Evolutionary conservation across 2,113 vertebrate species (phyloP).

Genomic region (Himantopus leucocephalus): DNA sequence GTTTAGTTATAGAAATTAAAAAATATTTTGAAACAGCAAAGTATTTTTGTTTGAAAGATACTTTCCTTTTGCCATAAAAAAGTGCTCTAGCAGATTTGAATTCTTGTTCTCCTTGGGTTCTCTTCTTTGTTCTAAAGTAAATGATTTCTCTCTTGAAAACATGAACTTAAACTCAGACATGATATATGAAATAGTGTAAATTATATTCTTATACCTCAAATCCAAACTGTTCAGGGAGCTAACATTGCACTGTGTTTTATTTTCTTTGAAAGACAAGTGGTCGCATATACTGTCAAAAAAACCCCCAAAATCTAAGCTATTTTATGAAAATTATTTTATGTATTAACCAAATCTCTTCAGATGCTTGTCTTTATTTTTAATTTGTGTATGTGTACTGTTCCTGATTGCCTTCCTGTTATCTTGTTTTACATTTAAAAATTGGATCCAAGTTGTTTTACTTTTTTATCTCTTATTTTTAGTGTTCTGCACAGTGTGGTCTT

Average conservation of each 20-base stretch:
- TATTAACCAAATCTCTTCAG: background rate
- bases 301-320: background rate
- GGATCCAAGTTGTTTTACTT: background rate
- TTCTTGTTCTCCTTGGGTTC: background rate
- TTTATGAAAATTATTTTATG: background rate
- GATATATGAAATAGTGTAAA: background rate
- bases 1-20: background rate
- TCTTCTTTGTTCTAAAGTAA: background rate
- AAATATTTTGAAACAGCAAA: background rate
- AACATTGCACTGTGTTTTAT: background rate
- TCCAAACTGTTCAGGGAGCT: background rate
- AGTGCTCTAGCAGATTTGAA: background rate
- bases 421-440: background rate
- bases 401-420: background rate
- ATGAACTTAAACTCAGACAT: background rate
- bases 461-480: constrained; percentile 74
- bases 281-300: background rate
- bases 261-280: background rate
- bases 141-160: background rate
- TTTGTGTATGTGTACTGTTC: background rate
- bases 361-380: background rate
- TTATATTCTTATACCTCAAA: background rate
- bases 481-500: constrained; percentile 94
- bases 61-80: background rate
- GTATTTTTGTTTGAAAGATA: background rate